Percentiles rank a stretch among this genome's conserved stretches.
Evolutionary conservation across 2,113 vertebrate genomes (phyloP).

Genomic region (Otocyon megalotis): DNA sequence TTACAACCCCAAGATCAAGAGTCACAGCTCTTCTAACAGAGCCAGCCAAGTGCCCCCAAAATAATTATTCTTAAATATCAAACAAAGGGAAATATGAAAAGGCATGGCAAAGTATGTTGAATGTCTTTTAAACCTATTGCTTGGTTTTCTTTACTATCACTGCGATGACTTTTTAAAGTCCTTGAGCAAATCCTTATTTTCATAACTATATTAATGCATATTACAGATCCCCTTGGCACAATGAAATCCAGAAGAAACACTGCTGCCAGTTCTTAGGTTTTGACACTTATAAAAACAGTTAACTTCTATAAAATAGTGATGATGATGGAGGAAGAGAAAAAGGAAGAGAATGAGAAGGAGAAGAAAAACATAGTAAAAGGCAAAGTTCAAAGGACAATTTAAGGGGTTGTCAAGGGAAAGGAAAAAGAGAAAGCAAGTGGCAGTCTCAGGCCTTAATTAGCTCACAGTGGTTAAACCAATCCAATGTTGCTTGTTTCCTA

Average conservation of each 20-base stretch:
- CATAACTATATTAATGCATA: slow-evolving; percentile 8
- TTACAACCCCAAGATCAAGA: neutral
- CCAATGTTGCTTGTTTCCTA: neutral
- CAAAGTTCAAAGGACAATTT: slow-evolving; percentile 54
- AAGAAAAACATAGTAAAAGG: neutral
- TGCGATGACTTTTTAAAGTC: neutral
- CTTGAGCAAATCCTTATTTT: slow-evolving; percentile 38
- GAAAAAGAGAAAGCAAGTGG: slow-evolving; percentile 22
- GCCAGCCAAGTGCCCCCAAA: neutral
- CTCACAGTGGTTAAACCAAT: slow-evolving; percentile 36
- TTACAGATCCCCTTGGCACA: neutral
- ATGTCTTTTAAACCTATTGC: slow-evolving; percentile 1
- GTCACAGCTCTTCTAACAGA: neutral
- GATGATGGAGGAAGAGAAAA: neutral
- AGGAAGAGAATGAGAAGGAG: neutral
- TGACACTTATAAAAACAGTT: slow-evolving; percentile 19
- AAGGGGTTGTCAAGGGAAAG: slow-evolving; percentile 28
- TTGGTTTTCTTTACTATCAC: neutral
- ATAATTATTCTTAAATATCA: slow-evolving; percentile 32
- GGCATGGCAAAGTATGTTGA: neutral
- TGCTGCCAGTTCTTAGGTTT: neutral
- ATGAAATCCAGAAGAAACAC: neutral
- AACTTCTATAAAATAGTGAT: slow-evolving; percentile 42
- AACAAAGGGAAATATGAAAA: neutral
- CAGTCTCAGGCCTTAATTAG: neutral